Percentiles rank a stretch among this genome's conserved stretches.
Evolutionary conservation across 2,888 invertebrate genomes (phyloP).

Genomic region (Anaspis maculata): DNA sequence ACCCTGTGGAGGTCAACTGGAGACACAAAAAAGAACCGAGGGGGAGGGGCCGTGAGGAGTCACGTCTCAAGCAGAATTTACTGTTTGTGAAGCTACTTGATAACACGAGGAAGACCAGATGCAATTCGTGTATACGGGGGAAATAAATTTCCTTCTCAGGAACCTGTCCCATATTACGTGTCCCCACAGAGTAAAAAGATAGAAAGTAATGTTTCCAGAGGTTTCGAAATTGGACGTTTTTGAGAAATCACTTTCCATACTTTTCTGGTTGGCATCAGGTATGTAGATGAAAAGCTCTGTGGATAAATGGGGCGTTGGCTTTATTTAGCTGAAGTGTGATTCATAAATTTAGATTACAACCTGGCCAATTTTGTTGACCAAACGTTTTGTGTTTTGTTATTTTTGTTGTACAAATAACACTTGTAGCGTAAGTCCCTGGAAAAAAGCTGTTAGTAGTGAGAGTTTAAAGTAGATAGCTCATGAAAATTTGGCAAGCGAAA

Average conservation of each 20-base stretch:
- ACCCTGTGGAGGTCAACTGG: conserved; percentile 8
- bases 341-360: too few species aligned
- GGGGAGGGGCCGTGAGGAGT: conserved; percentile 15
- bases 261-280: too few species aligned
- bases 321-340: too few species aligned
- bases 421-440: too few species aligned
- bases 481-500: too few species aligned
- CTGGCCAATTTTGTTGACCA: too few species aligned
- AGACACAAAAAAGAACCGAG: conserved; percentile 14
- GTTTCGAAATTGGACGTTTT: conserved; percentile 5
- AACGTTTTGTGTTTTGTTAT: too few species aligned
- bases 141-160: conserved; percentile 17
- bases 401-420: too few species aligned
- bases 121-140: conserved; percentile 13
- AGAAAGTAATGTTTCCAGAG: conserved; percentile 5
- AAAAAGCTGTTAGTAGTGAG: too few species aligned
- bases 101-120: conserved; percentile 19
- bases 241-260: neutral
- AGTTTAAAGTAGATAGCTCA: too few species aligned
- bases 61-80: conserved; percentile 23
- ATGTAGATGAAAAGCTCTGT: too few species aligned
- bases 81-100: conserved; percentile 22
- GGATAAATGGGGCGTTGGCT: too few species aligned
- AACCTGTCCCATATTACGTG: conserved; percentile 9
- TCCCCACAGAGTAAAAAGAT: conserved; percentile 8